These are phyloP conservation scores for Cepaea hortensis DNA, from an alignment of 2,888 invertebrate genomes.

Conservation along the genomic window DNA sequence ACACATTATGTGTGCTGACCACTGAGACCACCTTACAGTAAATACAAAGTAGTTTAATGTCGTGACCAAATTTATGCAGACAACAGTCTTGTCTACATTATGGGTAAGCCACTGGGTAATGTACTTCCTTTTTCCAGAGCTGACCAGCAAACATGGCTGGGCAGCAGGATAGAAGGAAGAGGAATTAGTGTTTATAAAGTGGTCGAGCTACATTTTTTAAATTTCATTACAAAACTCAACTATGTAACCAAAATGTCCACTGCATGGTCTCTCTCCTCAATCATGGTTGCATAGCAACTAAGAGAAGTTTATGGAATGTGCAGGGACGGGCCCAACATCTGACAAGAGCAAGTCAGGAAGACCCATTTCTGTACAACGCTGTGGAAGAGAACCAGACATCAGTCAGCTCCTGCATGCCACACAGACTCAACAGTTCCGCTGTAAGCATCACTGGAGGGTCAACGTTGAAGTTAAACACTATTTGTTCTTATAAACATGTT, in stretches of 20 bases:
- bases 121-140: too few species aligned
- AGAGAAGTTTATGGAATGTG: conserved; percentile 45
- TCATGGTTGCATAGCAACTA: conserved; percentile 44
- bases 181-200: too few species aligned
- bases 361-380: conserved; percentile 41
- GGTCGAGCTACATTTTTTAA: background rate
- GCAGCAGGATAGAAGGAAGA: too few species aligned
- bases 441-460: background rate
- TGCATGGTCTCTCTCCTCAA: conserved; percentile 45
- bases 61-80: background rate
- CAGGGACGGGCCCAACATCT: conserved; percentile 37
- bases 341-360: conserved; percentile 34
- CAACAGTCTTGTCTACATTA: too few species aligned
- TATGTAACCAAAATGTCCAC: conserved; percentile 9
- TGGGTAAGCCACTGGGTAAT: too few species aligned
- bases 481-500: too few species aligned
- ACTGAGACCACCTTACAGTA: too few species aligned
- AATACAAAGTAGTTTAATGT: too few species aligned
- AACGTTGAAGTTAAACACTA: conserved; percentile 9
- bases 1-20: too few species aligned
- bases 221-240: too few species aligned
- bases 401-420: conserved; percentile 38
- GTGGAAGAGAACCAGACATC: conserved; percentile 45
- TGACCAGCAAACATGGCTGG: too few species aligned
- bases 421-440: background rate